These are phyloP conservation scores for Linyphia triangularis DNA, from an alignment of 2,888 invertebrate species.

Conservation along the genomic window DNA sequence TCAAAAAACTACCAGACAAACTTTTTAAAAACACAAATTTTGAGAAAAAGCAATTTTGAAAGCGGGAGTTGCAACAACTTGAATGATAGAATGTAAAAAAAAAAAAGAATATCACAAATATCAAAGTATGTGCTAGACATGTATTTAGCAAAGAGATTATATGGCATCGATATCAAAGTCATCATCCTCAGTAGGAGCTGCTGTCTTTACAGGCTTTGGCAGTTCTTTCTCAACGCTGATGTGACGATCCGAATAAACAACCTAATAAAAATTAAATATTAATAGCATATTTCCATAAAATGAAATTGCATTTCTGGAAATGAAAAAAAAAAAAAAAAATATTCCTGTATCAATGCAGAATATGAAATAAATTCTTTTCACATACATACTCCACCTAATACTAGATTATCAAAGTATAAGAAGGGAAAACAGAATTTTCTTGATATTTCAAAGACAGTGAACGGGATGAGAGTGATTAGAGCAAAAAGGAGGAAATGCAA, in stretches of 20 bases:
- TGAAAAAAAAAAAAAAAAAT: too few relatives aligned
- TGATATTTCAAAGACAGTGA: too few relatives aligned
- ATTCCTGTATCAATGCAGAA: too few relatives aligned
- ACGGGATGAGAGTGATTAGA: too few relatives aligned
- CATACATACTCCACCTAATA: too few relatives aligned
- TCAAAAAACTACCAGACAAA: constrained; percentile 61
- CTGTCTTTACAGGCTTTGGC: constrained; percentile 76
- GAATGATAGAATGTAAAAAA: constrained; percentile 59
- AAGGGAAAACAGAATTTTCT: too few relatives aligned
- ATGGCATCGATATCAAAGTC: constrained; percentile 96
- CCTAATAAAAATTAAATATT: constrained; percentile 83
- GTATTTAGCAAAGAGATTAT: constrained; percentile 81
- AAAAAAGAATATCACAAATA: constrained; percentile 72
- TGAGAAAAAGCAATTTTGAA: constrained; percentile 53
- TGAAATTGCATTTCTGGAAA: too few relatives aligned
- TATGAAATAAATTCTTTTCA: too few relatives aligned
- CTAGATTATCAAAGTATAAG: too few relatives aligned
- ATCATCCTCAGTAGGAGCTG: constrained; percentile 80
- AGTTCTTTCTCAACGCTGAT: constrained; percentile 83
- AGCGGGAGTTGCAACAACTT: constrained; percentile 22
- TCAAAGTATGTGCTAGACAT: constrained; percentile 70
- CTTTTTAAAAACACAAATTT: constrained; percentile 53
- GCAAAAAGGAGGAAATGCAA: too few relatives aligned
- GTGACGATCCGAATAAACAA: constrained; percentile 94
- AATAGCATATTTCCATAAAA: too few relatives aligned